These are phyloP conservation scores for Zonitis immaculata DNA, from an alignment of 2,888 invertebrate genomes.

Conservation along the genomic window DNA sequence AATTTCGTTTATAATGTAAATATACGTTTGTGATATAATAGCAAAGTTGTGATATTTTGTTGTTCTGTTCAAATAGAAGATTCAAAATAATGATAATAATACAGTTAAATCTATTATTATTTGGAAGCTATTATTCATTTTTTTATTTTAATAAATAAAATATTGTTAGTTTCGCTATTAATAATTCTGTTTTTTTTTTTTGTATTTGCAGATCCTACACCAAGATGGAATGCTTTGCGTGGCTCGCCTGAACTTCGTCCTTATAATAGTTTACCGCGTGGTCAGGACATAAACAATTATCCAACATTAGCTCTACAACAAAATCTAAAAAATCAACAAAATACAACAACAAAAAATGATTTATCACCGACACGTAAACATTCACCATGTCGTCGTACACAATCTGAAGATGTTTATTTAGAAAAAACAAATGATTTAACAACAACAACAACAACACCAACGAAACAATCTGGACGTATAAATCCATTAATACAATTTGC, in stretches of 20 bases:
- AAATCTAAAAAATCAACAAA: slow-evolving; percentile 22
- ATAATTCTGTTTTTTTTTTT: too few species aligned
- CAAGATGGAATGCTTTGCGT: slow-evolving; percentile 52
- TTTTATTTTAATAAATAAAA: too few species aligned
- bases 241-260: slow-evolving; percentile 55
- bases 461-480: slow-evolving; percentile 33
- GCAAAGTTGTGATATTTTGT: too few species aligned
- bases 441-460: too few species aligned
- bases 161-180: too few species aligned
- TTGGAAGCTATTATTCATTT: too few species aligned
- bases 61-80: too few species aligned
- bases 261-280: slow-evolving; percentile 58
- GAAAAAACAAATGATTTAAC: slow-evolving; percentile 5
- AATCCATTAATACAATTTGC: slow-evolving; percentile 43
- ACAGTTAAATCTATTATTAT: too few species aligned
- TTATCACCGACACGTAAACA: slow-evolving; percentile 27
- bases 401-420: slow-evolving; percentile 43
- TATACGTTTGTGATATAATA: too few species aligned
- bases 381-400: slow-evolving; percentile 36
- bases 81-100: too few species aligned
- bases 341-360: slow-evolving; percentile 6
- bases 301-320: slow-evolving; percentile 42
- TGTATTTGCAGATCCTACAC: slow-evolving; percentile 49
- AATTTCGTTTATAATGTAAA: too few species aligned
- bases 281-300: slow-evolving; percentile 49